phyloP scores from a whole-genome alignment of 2,888 invertebrate genomes.

The Cephus spinipes region DNA sequence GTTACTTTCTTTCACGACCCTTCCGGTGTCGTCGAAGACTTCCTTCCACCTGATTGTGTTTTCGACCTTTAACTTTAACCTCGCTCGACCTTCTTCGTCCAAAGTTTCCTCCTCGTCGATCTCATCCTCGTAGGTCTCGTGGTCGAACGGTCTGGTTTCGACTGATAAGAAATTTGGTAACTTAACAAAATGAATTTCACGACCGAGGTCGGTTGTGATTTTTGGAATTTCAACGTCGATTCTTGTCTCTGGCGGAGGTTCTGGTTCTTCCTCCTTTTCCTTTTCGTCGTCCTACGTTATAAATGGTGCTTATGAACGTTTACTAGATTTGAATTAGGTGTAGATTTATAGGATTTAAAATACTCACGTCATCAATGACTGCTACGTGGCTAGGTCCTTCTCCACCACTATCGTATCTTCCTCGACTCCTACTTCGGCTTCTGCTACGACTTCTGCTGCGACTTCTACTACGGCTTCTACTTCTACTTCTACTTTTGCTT shows the following conservation, averaged over 20 bases:
- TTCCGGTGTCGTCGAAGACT: slow-evolving; percentile 83
- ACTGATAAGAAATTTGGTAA: slow-evolving; percentile 98
- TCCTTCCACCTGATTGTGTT: slow-evolving; percentile 98
- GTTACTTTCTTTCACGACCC: slow-evolving; percentile 90
- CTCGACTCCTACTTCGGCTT: slow-evolving; percentile 53
- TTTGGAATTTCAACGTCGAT: slow-evolving; percentile 98
- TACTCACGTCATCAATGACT: slow-evolving; percentile 50
- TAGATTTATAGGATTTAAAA: not conserved
- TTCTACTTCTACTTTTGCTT: slow-evolving; percentile 65
- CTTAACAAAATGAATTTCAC: slow-evolving; percentile 95
- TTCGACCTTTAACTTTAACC: slow-evolving; percentile 93
- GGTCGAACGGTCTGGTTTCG: slow-evolving; percentile 96
- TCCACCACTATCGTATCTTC: slow-evolving; percentile 59
- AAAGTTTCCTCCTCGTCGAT: slow-evolving; percentile 98
- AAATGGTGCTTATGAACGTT: not conserved
- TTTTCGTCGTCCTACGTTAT: slow-evolving; percentile 70
- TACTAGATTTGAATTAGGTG: too few relatives aligned
- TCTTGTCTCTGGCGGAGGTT: slow-evolving; percentile 89
- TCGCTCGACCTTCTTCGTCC: slow-evolving; percentile 97
- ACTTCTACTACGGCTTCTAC: slow-evolving; percentile 54
- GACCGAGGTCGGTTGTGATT: slow-evolving; percentile 92
- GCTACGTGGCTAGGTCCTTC: slow-evolving; percentile 52
- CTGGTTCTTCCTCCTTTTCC: slow-evolving; percentile 80
- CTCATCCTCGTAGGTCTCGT: slow-evolving; percentile 96
- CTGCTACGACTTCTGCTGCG: slow-evolving; percentile 48